phyloP scores from a whole-genome alignment of 2,888 invertebrate species.

The Mythimna albipuncta region DNA sequence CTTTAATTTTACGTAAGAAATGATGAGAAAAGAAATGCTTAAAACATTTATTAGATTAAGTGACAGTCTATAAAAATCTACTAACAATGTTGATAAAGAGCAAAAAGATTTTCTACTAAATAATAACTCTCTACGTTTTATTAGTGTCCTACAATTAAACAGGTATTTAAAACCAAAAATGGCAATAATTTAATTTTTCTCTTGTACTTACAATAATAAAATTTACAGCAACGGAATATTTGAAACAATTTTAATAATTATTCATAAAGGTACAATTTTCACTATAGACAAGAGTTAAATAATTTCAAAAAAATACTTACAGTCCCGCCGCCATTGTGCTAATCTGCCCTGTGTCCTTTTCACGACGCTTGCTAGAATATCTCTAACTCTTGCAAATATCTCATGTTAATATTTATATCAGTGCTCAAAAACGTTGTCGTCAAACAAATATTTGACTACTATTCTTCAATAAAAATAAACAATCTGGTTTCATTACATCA shows the following conservation, averaged over 20 bases:
- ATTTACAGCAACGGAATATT: not conserved
- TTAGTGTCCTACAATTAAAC: not conserved
- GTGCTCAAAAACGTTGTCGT: not conserved
- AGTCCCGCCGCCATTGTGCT: slow-evolving; percentile 68
- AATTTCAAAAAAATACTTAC: slow-evolving; percentile 68
- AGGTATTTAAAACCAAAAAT: not conserved
- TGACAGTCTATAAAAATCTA: not conserved
- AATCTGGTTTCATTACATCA: slow-evolving; percentile 18
- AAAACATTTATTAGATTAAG: not conserved
- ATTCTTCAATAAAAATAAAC: slow-evolving; percentile 12
- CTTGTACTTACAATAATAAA: not conserved
- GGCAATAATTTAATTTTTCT: not conserved
- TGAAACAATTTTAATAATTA: not conserved
- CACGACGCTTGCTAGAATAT: not conserved
- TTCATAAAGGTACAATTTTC: not conserved
- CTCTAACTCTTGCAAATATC: not conserved
- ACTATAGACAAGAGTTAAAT: not conserved
- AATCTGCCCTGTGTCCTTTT: not conserved
- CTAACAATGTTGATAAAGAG: not conserved
- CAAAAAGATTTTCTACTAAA: not conserved
- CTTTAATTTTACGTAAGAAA: not conserved
- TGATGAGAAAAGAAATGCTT: no score
- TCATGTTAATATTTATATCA: slow-evolving; percentile 4
- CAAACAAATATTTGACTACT: slow-evolving; percentile 4
- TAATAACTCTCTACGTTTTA: not conserved